Percentiles rank a stretch among this genome's conserved stretches.
These are phyloP conservation scores for Lochmaea crataegi DNA, from an alignment of 2,888 invertebrate genomes.

Conservation along the genomic window DNA sequence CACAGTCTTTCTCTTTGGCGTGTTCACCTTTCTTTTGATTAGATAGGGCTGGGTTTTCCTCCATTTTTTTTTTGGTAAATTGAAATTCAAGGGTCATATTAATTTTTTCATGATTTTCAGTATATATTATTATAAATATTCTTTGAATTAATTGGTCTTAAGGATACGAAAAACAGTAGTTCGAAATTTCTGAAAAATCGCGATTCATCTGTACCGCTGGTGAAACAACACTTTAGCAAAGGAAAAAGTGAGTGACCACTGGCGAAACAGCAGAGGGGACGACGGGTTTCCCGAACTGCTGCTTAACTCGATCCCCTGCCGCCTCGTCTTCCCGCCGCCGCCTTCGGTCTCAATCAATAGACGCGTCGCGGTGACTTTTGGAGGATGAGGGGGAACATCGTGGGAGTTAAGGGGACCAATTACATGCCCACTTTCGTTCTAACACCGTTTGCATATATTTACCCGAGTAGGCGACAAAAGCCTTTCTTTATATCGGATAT, in stretches of 20 bases:
- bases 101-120: no score
- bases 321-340: constrained; percentile 52
- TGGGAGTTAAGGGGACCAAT: constrained; percentile 65
- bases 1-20: constrained; percentile 19
- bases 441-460: constrained; percentile 69
- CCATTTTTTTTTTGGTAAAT: not conserved
- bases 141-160: no score
- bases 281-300: constrained; percentile 59
- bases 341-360: constrained; percentile 66
- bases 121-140: no score
- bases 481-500: constrained; percentile 53
- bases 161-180: no score
- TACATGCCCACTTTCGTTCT: constrained; percentile 68
- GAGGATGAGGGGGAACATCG: constrained; percentile 53
- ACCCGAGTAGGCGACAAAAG: constrained; percentile 52
- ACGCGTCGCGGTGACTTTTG: constrained; percentile 63
- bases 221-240: not conserved
- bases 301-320: constrained; percentile 65
- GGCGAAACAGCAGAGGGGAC: constrained; percentile 40
- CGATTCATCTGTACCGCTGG: not conserved
- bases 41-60: constrained; percentile 19
- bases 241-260: constrained; percentile 28
- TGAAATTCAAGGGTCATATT: not conserved
- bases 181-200: no score
- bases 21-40: constrained; percentile 36